These are phyloP conservation scores for Actinopyga echinites DNA, from an alignment of 53 echinoderm and acorn worm genomes.

Conservation along the genomic window DNA sequence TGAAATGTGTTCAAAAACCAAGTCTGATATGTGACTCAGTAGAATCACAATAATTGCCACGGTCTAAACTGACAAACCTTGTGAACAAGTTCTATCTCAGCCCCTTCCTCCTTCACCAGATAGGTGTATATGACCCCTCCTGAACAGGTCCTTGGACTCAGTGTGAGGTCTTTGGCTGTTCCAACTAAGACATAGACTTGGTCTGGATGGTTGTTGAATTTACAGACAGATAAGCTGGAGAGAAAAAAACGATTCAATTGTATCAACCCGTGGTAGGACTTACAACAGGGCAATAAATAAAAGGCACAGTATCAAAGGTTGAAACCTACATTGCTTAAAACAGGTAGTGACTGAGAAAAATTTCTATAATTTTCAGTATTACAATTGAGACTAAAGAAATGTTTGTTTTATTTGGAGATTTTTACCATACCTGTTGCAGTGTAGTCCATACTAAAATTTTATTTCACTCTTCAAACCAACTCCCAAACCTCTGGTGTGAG, in stretches of 20 bases:
- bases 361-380: no score
- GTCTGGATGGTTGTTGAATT: constrained; percentile 69
- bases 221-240: constrained; percentile 76
- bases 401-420: no score
- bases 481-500: no score
- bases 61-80: constrained; percentile 60
- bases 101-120: constrained; percentile 77
- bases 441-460: no score
- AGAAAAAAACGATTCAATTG: no score
- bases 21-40: background rate
- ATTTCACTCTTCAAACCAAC: no score
- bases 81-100: constrained; percentile 85
- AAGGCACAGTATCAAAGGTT: no score
- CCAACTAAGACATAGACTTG: constrained; percentile 82
- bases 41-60: background rate
- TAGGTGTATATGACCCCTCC: constrained; percentile 90
- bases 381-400: background rate
- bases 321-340: no score
- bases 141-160: constrained; percentile 91
- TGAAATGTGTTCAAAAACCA: background rate
- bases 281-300: no score
- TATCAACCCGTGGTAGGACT: no score
- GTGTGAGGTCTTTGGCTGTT: constrained; percentile 89
- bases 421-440: no score
- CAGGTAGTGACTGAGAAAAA: no score